These are phyloP conservation scores for Gavia stellata DNA, from an alignment of 2,113 vertebrate species.

Conservation along the genomic window DNA sequence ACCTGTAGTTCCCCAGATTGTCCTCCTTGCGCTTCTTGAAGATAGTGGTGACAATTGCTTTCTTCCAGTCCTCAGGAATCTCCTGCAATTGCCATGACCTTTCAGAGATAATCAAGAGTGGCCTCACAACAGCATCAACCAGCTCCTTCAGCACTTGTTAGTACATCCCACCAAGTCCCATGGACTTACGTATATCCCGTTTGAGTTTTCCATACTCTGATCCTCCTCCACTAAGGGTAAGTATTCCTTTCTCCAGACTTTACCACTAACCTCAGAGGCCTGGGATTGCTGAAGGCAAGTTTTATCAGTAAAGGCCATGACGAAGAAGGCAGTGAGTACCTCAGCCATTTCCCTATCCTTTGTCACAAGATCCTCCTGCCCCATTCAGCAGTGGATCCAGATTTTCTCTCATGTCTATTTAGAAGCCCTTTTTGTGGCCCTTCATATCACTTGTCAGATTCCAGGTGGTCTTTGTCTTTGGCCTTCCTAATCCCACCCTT, in stretches of 20 bases:
- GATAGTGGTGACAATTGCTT: background rate
- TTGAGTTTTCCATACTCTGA: background rate
- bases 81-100: background rate
- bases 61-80: background rate
- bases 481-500: background rate
- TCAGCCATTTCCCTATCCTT: background rate
- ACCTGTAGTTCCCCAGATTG: background rate
- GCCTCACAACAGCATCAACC: background rate
- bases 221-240: background rate
- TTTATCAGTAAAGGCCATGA: background rate
- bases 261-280: background rate
- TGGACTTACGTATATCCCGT: fast-evolving
- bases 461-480: background rate
- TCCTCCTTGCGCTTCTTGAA: background rate
- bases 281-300: background rate
- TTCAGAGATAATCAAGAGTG: background rate
- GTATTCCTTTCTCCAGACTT: background rate
- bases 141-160: background rate
- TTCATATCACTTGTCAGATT: background rate
- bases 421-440: background rate
- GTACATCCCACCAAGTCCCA: background rate
- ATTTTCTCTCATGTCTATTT: background rate
- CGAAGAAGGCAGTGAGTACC: fast-evolving
- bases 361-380: background rate
- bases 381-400: background rate